A percentile compares a stretch with the other conserved stretches of the same genome.
phyloP scores from a whole-genome alignment of 2,797 vertebrate genomes.

The Prionace glauca region DNA sequence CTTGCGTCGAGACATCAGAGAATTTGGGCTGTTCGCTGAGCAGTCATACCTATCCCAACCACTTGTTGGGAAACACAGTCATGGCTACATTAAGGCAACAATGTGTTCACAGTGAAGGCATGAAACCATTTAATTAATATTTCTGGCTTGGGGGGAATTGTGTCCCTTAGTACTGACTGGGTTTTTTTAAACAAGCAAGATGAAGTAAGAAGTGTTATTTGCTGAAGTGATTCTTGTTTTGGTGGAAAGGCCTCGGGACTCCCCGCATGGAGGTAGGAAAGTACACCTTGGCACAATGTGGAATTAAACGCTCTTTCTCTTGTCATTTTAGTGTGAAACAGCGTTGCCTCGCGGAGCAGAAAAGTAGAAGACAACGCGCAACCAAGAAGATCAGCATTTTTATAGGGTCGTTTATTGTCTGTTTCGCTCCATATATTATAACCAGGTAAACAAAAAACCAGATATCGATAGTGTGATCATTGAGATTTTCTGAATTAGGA shows the following conservation, averaged over 20 bases:
- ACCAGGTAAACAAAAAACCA: conserved; percentile 57
- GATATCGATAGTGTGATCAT: neutral
- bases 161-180: neutral
- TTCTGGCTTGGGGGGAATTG: neutral
- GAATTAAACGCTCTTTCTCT: neutral
- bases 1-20: too few species aligned
- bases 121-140: neutral
- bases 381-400: conserved; percentile 73
- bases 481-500: neutral
- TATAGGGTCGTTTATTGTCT: conserved; percentile 70
- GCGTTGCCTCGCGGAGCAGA: conserved; percentile 68
- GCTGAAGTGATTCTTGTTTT: neutral
- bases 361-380: conserved; percentile 58
- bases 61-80: neutral
- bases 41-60: too few species aligned
- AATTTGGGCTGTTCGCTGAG: neutral
- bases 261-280: neutral
- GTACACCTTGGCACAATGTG: neutral
- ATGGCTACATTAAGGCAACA: neutral
- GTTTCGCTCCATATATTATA: conserved; percentile 69
- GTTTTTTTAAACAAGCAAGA: neutral
- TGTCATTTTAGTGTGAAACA: conserved; percentile 64
- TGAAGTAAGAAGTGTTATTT: neutral
- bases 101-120: neutral
- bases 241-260: neutral